Conservation (phyloP, 2,888 invertebrate species). For the Leuctra nigra region DNA sequence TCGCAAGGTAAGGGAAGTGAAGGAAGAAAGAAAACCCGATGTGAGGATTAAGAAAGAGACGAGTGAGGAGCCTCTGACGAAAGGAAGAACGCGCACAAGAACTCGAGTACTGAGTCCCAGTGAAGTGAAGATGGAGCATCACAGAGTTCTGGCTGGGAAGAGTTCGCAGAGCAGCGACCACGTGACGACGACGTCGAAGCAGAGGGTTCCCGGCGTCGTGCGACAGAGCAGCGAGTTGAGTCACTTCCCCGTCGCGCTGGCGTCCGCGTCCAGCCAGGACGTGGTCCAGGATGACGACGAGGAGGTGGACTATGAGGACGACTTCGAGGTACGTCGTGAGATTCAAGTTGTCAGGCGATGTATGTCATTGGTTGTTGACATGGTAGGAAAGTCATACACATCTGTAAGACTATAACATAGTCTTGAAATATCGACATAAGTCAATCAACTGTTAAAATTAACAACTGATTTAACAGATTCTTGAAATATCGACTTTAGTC, state of each 20-base stretch:
- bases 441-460: no score
- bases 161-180: neutral
- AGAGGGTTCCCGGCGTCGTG: neutral
- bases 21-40: neutral
- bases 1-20: neutral
- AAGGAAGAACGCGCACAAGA: constrained; percentile 31
- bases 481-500: no score
- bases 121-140: constrained; percentile 34
- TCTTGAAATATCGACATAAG: no score
- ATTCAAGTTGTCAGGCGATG: no score
- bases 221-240: neutral
- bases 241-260: neutral
- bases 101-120: constrained; percentile 38
- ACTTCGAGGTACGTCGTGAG: constrained; percentile 48
- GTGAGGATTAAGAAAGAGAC: neutral
- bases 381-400: no score
- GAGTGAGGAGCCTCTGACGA: neutral
- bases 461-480: no score
- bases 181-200: neutral
- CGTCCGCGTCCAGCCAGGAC: neutral
- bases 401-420: no score
- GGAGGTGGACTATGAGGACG: constrained; percentile 42
- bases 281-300: constrained; percentile 27
- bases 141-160: neutral
- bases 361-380: no score